Percentiles rank a stretch among this genome's conserved stretches.
Conservation (phyloP, 1,140 invertebrate genomes). For the Calephelis virginiensis region DNA sequence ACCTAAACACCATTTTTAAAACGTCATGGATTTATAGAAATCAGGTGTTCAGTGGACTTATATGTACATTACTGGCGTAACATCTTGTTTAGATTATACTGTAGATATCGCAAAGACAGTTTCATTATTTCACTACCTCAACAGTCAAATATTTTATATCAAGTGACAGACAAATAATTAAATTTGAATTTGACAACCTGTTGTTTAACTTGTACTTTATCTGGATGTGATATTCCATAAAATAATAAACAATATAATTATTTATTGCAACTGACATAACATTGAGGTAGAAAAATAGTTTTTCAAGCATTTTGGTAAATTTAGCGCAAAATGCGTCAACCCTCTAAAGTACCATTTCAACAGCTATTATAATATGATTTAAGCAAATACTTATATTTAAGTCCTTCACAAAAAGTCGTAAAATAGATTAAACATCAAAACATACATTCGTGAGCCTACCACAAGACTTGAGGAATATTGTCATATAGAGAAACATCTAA, state of each 20-base stretch:
- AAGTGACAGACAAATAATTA: conserved; percentile 22
- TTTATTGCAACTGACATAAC: conserved; percentile 7
- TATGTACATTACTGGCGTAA: conserved; percentile 30
- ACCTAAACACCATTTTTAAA: neutral
- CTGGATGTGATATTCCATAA: no score
- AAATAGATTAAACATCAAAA: no score
- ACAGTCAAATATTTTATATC: neutral
- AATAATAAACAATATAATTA: neutral
- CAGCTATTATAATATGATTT: neutral
- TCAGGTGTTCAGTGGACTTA: conserved; percentile 8
- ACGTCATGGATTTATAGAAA: neutral
- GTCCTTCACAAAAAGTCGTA: no score
- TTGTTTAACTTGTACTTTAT: no score
- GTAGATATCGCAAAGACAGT: conserved; percentile 20
- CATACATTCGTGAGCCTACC: no score
- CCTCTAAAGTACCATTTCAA: neutral
- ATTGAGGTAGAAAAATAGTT: conserved; percentile 22
- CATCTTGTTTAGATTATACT: conserved; percentile 20
- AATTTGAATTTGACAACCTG: neutral
- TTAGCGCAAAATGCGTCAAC: neutral
- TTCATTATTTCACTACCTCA: conserved; percentile 32
- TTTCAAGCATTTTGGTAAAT: neutral
- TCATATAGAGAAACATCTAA: no score
- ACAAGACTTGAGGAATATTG: no score
- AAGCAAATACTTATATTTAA: no score